Evolutionary conservation across 2,797 vertebrate genomes (phyloP).

Genomic region (Rhinichthys osculus): DNA sequence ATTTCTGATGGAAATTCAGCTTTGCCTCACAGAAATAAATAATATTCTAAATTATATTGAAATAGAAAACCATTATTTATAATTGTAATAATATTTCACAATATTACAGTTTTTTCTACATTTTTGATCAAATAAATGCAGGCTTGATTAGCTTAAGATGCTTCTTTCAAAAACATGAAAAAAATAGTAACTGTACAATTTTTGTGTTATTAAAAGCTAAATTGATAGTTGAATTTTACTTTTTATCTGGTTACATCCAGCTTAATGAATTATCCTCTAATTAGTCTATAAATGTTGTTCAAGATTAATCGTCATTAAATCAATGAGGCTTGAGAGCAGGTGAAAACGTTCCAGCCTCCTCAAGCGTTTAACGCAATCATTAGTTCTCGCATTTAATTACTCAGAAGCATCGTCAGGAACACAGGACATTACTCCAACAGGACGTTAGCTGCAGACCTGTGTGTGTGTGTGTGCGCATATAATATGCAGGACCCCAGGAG

Average conservation of each 20-base stretch:
- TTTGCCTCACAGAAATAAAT: too few species aligned
- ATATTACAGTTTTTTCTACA: too few species aligned
- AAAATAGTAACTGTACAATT: too few species aligned
- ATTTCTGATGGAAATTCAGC: too few species aligned
- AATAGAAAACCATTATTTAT: too few species aligned
- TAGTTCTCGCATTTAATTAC: background rate
- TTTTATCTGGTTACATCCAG: background rate
- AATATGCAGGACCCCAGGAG: constrained; percentile 27
- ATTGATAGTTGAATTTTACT: background rate
- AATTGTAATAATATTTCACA: too few species aligned
- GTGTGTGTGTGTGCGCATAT: background rate
- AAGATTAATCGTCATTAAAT: constrained; percentile 15
- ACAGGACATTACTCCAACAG: background rate
- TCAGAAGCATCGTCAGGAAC: background rate
- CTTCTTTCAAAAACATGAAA: too few species aligned
- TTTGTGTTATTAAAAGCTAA: background rate
- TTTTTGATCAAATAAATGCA: too few species aligned
- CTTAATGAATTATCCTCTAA: constrained; percentile 8
- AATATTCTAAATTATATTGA: too few species aligned
- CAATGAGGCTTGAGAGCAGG: constrained; percentile 1
- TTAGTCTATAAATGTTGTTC: constrained; percentile 18
- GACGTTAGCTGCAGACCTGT: background rate
- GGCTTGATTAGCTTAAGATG: too few species aligned
- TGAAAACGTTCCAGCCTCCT: background rate
- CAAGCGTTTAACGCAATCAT: background rate